Evolutionary conservation across 2,113 vertebrate genomes (phyloP).

Genomic region (Neodon shergylaensis): DNA sequence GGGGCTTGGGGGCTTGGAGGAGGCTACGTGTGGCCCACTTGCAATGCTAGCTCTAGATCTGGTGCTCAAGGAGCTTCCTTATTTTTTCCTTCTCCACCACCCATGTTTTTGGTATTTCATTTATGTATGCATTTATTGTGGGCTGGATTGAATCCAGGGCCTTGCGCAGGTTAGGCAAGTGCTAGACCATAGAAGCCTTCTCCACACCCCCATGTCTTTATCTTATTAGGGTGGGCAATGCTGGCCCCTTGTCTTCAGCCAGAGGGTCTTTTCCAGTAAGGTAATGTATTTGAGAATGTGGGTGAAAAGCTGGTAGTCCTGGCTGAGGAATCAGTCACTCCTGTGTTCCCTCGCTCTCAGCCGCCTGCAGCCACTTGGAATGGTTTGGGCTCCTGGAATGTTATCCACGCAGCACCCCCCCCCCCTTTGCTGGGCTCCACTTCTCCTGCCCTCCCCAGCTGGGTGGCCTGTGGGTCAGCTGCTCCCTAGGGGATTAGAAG

Average conservation of each 20-base stretch:
- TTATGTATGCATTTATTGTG: not conserved
- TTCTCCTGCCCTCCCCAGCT: not conserved
- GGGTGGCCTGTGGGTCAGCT: constrained; percentile 23
- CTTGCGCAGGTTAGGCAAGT: not conserved
- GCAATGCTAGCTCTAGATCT: not conserved
- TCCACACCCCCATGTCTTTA: not conserved
- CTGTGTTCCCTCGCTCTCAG: not conserved
- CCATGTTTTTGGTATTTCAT: not conserved
- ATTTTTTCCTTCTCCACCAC: not conserved
- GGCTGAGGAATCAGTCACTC: not conserved
- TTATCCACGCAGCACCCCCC: constrained; percentile 48
- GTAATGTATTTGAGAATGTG: not conserved
- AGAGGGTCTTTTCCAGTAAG: not conserved
- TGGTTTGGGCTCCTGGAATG: constrained; percentile 68
- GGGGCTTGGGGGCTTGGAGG: not conserved
- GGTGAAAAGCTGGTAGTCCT: not conserved
- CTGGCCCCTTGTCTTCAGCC: not conserved
- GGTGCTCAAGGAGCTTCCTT: not conserved
- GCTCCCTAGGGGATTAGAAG: constrained; percentile 4
- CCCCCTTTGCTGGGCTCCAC: not conserved
- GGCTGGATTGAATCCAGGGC: not conserved
- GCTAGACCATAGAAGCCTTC: no score
- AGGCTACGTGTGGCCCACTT: accelerated
- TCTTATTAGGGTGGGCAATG: not conserved
- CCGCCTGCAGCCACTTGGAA: constrained; percentile 44